phyloP scores from a whole-genome alignment of 2,888 invertebrate species.

The Cerastis rubricosa region DNA sequence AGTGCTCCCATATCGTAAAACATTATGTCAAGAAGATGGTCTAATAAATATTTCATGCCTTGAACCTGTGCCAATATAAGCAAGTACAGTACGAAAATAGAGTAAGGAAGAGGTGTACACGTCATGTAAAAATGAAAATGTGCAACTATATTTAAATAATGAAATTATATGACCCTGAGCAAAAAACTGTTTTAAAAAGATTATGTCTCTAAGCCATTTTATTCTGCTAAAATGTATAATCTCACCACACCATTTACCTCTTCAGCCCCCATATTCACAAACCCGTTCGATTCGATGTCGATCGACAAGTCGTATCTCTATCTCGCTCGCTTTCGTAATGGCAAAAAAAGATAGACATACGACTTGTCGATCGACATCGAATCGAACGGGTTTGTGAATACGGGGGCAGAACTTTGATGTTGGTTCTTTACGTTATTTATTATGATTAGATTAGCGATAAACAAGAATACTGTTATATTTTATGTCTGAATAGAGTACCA shows the following conservation, averaged over 20 bases:
- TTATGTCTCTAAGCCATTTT: background rate
- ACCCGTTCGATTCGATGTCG: too few species aligned
- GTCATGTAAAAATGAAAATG: slow-evolving; percentile 1
- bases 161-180: background rate
- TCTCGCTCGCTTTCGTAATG: too few species aligned
- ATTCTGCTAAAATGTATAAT: background rate
- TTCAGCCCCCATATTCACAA: too few species aligned
- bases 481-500: too few species aligned
- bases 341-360: too few species aligned
- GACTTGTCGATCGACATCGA: too few species aligned
- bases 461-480: background rate
- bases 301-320: too few species aligned
- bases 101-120: slow-evolving; percentile 24
- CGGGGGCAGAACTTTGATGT: background rate
- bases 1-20: slow-evolving; percentile 45
- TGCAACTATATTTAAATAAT: background rate
- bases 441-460: background rate
- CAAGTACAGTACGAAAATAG: slow-evolving; percentile 52
- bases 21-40: slow-evolving; percentile 43
- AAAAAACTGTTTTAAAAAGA: background rate
- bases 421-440: background rate
- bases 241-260: background rate
- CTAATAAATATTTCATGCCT: slow-evolving; percentile 55
- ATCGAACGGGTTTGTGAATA: too few species aligned
- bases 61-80: slow-evolving; percentile 65